Evolutionary conservation across 2,888 invertebrate species (phyloP).

Genomic region (Chrysomela aeneicollis): DNA sequence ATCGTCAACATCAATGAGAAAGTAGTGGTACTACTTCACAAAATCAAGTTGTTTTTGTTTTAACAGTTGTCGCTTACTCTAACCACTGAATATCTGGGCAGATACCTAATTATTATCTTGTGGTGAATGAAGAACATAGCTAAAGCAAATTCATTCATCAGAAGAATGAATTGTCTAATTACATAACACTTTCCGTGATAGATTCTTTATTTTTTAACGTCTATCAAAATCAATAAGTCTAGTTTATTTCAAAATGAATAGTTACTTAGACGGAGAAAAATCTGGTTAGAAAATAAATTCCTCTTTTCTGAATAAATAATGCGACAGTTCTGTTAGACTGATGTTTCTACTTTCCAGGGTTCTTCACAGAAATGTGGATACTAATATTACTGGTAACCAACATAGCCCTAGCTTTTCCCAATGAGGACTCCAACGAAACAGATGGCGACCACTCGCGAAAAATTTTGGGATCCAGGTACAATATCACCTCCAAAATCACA

Average conservation of each 20-base stretch:
- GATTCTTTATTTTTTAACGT: no score
- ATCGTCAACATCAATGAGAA: not conserved
- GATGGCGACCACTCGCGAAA: constrained; percentile 65
- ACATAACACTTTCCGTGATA: no score
- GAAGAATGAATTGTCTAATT: no score
- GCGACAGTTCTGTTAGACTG: not conserved
- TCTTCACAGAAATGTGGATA: constrained; percentile 37
- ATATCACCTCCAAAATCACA: no score
- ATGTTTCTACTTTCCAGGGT: constrained; percentile 30
- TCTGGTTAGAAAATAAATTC: not conserved
- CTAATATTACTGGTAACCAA: constrained; percentile 37
- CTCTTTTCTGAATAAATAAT: not conserved
- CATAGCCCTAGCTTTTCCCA: constrained; percentile 23
- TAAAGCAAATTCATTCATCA: no score
- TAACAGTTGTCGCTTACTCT: not conserved
- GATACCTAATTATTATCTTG: not conserved
- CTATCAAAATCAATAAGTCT: no score
- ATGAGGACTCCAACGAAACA: constrained; percentile 37
- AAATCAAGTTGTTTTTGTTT: not conserved
- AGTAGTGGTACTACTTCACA: not conserved
- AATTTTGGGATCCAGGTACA: constrained; percentile 69
- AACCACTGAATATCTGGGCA: not conserved
- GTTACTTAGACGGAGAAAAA: not conserved
- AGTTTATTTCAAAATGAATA: no score
- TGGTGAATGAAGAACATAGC: no score